Percentiles rank a stretch among this genome's conserved stretches.
phyloP scores from a whole-genome alignment of 35 echinoderm and acorn worm genomes.

The Lytechinus variegatus region DNA sequence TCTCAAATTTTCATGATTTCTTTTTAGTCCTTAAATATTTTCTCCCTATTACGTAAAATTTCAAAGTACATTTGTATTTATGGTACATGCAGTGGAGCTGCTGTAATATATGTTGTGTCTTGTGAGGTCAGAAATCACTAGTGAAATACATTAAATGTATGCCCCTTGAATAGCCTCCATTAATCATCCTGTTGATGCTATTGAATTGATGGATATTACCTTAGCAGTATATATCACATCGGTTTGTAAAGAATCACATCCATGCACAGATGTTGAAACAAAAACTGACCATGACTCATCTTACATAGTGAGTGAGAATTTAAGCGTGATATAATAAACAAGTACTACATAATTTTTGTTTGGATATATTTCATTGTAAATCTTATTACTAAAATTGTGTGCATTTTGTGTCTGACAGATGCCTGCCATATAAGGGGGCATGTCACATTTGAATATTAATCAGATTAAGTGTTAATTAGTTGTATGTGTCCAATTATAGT shows the following conservation, averaged over 20 bases:
- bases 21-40: too few relatives aligned
- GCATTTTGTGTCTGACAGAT: not conserved
- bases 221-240: not conserved
- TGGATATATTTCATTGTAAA: not conserved
- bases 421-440: not conserved
- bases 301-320: not conserved
- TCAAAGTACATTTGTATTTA: too few relatives aligned
- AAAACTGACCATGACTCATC: not conserved
- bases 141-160: not conserved
- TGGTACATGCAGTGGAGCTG: too few relatives aligned
- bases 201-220: not conserved
- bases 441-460: not conserved
- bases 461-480: not conserved
- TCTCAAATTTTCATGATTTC: too few relatives aligned
- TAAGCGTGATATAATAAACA: not conserved
- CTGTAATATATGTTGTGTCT: not conserved
- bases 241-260: not conserved
- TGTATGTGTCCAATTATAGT: not conserved
- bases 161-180: not conserved
- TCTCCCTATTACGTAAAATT: too few relatives aligned
- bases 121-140: not conserved
- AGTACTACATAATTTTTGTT: constrained; percentile 8
- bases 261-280: not conserved
- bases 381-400: not conserved
- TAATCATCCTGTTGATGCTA: not conserved